A percentile compares a stretch with the other conserved stretches of the same genome.
These are phyloP conservation scores for Nerophis ophidion DNA, from an alignment of 2,113 vertebrate genomes.

Conservation along the genomic window DNA sequence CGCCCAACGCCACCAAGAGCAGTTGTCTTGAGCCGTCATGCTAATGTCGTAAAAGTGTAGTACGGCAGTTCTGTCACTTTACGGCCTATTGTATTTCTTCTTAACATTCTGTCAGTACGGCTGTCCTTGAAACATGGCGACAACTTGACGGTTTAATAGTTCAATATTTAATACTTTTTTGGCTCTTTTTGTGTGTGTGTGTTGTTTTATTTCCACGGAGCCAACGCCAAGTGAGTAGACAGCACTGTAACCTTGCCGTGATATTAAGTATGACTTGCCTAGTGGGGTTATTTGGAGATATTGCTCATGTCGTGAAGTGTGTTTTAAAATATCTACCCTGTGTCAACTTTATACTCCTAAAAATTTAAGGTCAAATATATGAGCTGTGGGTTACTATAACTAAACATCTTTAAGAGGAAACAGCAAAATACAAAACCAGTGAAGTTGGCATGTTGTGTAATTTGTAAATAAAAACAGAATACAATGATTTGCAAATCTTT, in stretches of 20 bases:
- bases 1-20: too few relatives aligned
- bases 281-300: background rate
- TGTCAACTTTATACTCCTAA: too few relatives aligned
- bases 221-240: background rate
- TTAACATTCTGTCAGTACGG: background rate
- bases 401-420: too few relatives aligned
- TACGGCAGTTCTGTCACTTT: conserved; percentile 27
- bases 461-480: too few relatives aligned
- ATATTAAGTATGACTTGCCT: background rate
- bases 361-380: too few relatives aligned
- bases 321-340: background rate
- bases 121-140: conserved; percentile 30
- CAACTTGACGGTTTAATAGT: conserved; percentile 15
- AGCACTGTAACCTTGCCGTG: background rate
- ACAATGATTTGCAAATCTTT: too few relatives aligned
- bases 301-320: background rate
- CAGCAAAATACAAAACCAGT: too few relatives aligned
- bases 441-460: too few relatives aligned
- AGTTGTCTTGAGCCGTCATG: background rate
- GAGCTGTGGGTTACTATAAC: too few relatives aligned
- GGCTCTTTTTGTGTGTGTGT: background rate
- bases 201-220: background rate
- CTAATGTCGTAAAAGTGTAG: conserved; percentile 34
- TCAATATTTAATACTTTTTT: background rate
- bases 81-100: background rate